These are phyloP conservation scores for Paragorgia papillata DNA, from an alignment of 92 coral and sea anemone genomes.

Conservation along the genomic window DNA sequence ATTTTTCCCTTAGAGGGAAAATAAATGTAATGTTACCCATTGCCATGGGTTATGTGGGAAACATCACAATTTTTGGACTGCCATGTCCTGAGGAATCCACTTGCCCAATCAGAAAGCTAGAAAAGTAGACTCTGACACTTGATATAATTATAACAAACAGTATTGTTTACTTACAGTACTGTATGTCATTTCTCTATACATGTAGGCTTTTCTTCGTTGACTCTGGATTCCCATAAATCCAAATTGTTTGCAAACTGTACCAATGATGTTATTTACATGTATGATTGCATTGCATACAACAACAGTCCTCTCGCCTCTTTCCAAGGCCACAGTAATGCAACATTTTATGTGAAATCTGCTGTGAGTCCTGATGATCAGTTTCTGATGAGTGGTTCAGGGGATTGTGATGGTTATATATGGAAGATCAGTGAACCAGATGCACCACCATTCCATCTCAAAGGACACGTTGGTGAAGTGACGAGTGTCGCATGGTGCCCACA, in stretches of 20 bases:
- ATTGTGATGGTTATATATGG: conserved; percentile 87
- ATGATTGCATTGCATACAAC: conserved; percentile 70
- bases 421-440: conserved; percentile 68
- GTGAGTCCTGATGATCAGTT: conserved; percentile 85
- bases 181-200: no score
- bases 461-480: conserved; percentile 92
- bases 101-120: no score
- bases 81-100: no score
- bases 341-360: conserved; percentile 90
- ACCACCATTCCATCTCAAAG: conserved; percentile 74
- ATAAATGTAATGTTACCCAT: no score
- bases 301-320: conserved; percentile 70
- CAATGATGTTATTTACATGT: conserved; percentile 86
- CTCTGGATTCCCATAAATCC: conserved; percentile 84
- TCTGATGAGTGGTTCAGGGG: conserved; percentile 87
- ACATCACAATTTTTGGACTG: no score
- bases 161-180: no score
- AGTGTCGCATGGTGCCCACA: conserved; percentile 94
- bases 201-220: conserved; percentile 93
- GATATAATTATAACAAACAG: no score
- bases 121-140: no score
- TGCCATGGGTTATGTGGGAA: no score
- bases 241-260: conserved; percentile 90
- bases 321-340: conserved; percentile 83
- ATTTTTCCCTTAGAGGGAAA: no score